Base-by-base conservation (phyloP, 2,113 vertebrate genomes). In the Plectropomus leopardus region DNA sequence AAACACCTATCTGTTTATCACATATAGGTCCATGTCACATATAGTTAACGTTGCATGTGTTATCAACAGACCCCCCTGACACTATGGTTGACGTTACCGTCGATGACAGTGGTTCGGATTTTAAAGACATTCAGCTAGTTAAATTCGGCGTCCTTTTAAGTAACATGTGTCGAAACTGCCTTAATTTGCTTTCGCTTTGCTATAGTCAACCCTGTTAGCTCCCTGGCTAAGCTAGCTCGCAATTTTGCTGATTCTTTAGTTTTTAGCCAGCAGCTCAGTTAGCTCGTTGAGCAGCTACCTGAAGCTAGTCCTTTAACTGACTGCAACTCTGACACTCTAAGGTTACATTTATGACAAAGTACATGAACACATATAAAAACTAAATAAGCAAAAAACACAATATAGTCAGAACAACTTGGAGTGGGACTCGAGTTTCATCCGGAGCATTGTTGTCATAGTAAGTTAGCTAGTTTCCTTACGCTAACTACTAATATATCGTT, bases 391-490 rank as follows among this genome's bases (percentile, higher is more conserved):
- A 14, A 8, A 45, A 5, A 30, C 8, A 17, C 0, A 13, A n/a
- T 24, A 7, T 34, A 66, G 16, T 26, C 30, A 23, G 8, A 48
- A 71, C 34, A 58, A n/a, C 50, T 24, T 30, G 28, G 15, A 69
- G 28, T 4, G 14, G 1, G 11, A 55, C 47, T 59, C 51, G 17
- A 57, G 24, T 69, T 70, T 40, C 21, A 61, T 3, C 55, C 26
- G 48, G 6, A 23, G 60, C 32, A 7, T 21, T 60, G 68, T 80
- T 74, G 44, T 81, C 63, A 67, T 34, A 54, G 47, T 68, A 34
- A 74, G 54, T 19, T 26, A 61, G 68, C 76, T 64, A 66, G 16
- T 53, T 2, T 59, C 21, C 60, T 7, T 9, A 59, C n/a, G 50
- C 51, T 54, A 44, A 64, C 60, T 6, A n/a, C 17, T 28, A 0